Evolutionary conservation across 1,140 invertebrate genomes (phyloP), one percentile per base, ranked within the genome.

Genomic region (Maconellicoccus hirsutus): DNA sequence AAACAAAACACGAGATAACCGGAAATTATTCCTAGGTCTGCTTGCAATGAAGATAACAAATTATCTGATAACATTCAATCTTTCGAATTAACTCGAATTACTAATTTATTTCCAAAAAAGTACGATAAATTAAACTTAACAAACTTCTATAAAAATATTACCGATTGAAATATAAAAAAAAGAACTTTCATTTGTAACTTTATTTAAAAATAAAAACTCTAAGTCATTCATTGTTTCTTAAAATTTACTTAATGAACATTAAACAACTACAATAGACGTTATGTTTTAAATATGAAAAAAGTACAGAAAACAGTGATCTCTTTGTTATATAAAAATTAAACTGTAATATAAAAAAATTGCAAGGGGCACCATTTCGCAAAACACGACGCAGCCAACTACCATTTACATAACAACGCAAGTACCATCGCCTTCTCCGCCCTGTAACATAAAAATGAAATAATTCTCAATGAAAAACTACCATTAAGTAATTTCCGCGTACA

Each of bases 371-470:
- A 52, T 16, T 19, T 16, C 4, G 42, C n/a, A 3, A 6, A 52
- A 19, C 42, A 52, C 25, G 22, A 16, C 10, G 61, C 61, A 66
- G 19, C 61, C 8, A 16, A 66, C 21, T 2, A 26, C 22, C 10
- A 8, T 33, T 72, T 25, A 72, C 72, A 72, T 72, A 7, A 72
- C 61, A 52, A 71, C 25, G 70, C 72, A 72, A 66, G 70, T 72
- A 8, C 70, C 72, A 14, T 26, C 70, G 21, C n/a, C 27, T 70
- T 70, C 69, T 42, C 70, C 72, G 1, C 70, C 70, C 70, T 73
- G 63, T 59, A 71, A 59, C 1, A 70, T 25, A 61, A 71, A 71
- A 71, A 25, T 7, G 10, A 16, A 59, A 71, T 16, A 59, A n/a
- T 27, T 25, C 19, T n/a, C n/a, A n/a, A n/a, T n/a, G n/a, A n/a